Percentiles rank a stretch among this genome's conserved stretches.
These are phyloP conservation scores for Dioctria linearis DNA, from an alignment of 2,888 invertebrate genomes.

Conservation along the genomic window DNA sequence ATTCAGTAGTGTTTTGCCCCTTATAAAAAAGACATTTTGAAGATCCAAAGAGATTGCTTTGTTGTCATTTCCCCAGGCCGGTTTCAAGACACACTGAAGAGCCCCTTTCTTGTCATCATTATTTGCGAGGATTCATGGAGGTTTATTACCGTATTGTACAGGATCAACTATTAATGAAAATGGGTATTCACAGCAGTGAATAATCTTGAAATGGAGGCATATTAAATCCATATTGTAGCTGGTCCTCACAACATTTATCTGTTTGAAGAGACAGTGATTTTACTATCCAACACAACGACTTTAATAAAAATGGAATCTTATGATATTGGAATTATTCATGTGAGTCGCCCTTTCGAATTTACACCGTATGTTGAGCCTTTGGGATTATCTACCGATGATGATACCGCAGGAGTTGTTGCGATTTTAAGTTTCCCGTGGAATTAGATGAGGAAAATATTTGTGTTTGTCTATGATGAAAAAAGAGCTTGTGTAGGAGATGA, in stretches of 20 bases:
- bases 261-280: constrained; percentile 29
- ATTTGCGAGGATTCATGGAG: constrained; percentile 19
- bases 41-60: no score
- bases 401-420: constrained; percentile 52
- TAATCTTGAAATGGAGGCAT: constrained; percentile 53
- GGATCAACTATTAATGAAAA: constrained; percentile 55
- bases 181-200: constrained; percentile 59
- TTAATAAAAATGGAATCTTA: constrained; percentile 54
- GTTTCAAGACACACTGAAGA: not conserved
- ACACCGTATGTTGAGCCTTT: constrained; percentile 51
- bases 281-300: constrained; percentile 40
- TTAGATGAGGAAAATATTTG: constrained; percentile 56
- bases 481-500: constrained; percentile 61
- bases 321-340: constrained; percentile 58
- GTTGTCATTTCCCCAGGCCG: no score
- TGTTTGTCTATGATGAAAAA: constrained; percentile 54
- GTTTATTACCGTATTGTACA: constrained; percentile 54
- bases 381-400: constrained; percentile 22
- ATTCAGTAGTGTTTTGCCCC: no score
- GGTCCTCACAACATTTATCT: constrained; percentile 51
- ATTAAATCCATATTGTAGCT: constrained; percentile 44
- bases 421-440: constrained; percentile 34
- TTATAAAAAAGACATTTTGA: no score
- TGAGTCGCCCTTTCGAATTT: constrained; percentile 53
- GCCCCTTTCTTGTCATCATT: constrained; percentile 55